A percentile compares a stretch with the other conserved stretches of the same genome.
These are phyloP conservation scores for Lacerta agilis DNA, from an alignment of 2,797 vertebrate genomes.

Conservation along the genomic window DNA sequence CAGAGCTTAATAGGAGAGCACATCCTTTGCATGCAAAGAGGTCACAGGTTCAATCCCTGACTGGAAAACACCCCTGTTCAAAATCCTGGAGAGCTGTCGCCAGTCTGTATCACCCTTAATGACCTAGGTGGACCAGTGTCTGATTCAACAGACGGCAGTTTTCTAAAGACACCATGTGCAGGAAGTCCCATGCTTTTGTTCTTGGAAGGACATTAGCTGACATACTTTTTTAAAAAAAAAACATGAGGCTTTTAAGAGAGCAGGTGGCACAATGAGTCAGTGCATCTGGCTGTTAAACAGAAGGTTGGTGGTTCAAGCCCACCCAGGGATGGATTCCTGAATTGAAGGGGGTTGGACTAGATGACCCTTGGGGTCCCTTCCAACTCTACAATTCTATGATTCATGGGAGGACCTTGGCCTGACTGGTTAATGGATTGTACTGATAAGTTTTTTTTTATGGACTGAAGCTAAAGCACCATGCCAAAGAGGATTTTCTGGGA, in stretches of 20 bases:
- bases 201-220: background rate
- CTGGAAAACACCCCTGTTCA: background rate
- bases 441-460: background rate
- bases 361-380: too few relatives aligned
- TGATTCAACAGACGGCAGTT: background rate
- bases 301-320: too few relatives aligned
- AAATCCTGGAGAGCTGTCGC: background rate
- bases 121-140: background rate
- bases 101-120: background rate
- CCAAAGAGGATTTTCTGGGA: background rate
- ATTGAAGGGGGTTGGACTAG: too few relatives aligned
- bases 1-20: background rate
- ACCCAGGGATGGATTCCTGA: too few relatives aligned
- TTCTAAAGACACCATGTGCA: background rate
- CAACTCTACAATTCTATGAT: background rate
- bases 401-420: background rate
- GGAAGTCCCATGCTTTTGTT: background rate
- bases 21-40: background rate
- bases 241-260: background rate
- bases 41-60: background rate
- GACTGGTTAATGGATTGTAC: background rate
- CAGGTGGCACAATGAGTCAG: too few relatives aligned
- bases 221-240: background rate
- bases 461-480: background rate
- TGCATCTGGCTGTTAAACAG: too few relatives aligned